A percentile compares a stretch with the other conserved stretches of the same genome.
These are phyloP conservation scores for Andrena minutula DNA, from an alignment of 2,888 invertebrate genomes.

Conservation along the genomic window DNA sequence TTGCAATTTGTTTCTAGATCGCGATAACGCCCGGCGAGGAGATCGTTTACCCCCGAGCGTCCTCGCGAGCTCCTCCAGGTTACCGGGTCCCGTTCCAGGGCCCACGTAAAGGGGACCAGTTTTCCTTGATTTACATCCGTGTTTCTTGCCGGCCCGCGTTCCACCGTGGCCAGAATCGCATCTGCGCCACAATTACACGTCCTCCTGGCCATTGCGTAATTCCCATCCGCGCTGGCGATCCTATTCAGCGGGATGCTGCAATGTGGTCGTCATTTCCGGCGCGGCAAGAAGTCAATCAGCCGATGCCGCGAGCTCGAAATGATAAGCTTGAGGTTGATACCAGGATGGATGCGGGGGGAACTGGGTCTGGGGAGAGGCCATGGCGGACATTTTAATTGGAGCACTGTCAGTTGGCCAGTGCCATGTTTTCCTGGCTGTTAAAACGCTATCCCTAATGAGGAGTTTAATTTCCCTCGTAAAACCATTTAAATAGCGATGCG, in stretches of 20 bases:
- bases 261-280: constrained; percentile 56
- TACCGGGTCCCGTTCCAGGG: background rate
- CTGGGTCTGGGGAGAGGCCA: no score
- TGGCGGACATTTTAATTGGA: no score
- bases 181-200: constrained; percentile 35
- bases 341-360: background rate
- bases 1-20: constrained; percentile 59
- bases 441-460: no score
- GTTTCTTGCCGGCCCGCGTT: constrained; percentile 18
- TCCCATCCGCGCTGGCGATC: constrained; percentile 33
- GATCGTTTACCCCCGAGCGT: constrained; percentile 31
- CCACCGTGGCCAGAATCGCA: constrained; percentile 23
- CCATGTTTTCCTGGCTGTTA: no score
- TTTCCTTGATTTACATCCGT: constrained; percentile 38
- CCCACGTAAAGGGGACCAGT: constrained; percentile 21
- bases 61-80: constrained; percentile 14
- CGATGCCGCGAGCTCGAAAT: constrained; percentile 6
- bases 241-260: constrained; percentile 44
- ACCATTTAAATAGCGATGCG: no score
- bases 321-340: background rate
- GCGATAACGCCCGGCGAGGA: constrained; percentile 43
- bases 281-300: constrained; percentile 61
- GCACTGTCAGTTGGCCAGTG: no score
- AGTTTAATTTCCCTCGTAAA: no score
- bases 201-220: constrained; percentile 51